These are phyloP conservation scores for Dromococcyx pavoninus DNA, from an alignment of 2,797 vertebrate genomes.

Conservation along the genomic window DNA sequence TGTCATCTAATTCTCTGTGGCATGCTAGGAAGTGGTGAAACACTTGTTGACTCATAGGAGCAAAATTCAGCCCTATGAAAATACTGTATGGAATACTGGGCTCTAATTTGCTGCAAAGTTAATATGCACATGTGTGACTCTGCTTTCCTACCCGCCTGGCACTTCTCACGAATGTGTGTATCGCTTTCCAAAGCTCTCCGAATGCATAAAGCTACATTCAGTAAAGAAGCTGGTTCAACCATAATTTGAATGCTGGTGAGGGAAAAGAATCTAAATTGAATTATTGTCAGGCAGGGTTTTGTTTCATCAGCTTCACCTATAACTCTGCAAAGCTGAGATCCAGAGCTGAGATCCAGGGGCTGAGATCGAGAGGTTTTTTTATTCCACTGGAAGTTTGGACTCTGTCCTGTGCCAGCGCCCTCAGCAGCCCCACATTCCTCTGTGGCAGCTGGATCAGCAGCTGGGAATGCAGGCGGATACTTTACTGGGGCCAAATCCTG, in stretches of 20 bases:
- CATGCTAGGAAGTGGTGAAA: neutral
- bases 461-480: slow-evolving; percentile 44
- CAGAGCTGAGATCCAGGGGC: neutral
- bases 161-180: rapidly evolving
- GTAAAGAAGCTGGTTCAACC: neutral
- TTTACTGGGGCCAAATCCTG: neutral
- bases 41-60: neutral
- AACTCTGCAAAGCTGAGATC: neutral
- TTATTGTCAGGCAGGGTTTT: neutral
- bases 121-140: neutral
- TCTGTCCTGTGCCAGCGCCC: neutral
- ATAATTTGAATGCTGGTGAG: neutral
- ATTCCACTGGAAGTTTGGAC: neutral
- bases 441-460: slow-evolving; percentile 27
- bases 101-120: neutral
- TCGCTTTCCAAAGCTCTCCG: neutral
- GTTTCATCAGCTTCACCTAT: neutral
- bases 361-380: neutral
- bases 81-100: rapidly evolving
- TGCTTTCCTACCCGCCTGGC: neutral
- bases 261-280: neutral
- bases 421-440: neutral
- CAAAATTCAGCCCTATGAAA: neutral
- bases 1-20: neutral
- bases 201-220: neutral